These are phyloP conservation scores for Ptychoptera contaminata DNA, from an alignment of 2,888 invertebrate genomes.

Conservation along the genomic window DNA sequence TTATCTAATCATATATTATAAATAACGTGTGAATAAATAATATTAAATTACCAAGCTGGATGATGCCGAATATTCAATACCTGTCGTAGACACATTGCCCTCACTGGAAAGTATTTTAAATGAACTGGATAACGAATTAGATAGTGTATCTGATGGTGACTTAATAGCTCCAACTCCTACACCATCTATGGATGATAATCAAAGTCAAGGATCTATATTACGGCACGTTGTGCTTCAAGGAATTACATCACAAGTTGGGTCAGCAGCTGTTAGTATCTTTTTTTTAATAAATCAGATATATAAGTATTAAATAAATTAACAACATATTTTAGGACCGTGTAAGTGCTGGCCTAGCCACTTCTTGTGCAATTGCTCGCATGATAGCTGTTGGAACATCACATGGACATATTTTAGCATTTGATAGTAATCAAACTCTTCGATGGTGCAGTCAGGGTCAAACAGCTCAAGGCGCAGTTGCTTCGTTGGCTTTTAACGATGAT, in stretches of 20 bases:
- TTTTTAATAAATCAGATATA: slow-evolving; percentile 4
- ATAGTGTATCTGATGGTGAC: slow-evolving; percentile 33
- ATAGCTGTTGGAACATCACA: slow-evolving; percentile 90
- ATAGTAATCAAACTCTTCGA: slow-evolving; percentile 69
- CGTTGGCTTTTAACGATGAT: slow-evolving; percentile 75
- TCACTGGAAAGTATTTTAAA: slow-evolving; percentile 69
- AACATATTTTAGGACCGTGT: slow-evolving; percentile 53
- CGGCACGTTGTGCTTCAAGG: slow-evolving; percentile 71
- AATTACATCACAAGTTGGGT: slow-evolving; percentile 73
- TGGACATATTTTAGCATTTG: slow-evolving; percentile 77
- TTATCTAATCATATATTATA: not conserved
- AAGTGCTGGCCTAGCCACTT: slow-evolving; percentile 76
- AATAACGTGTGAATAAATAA: not conserved
- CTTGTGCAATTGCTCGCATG: slow-evolving; percentile 61
- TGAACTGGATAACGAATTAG: slow-evolving; percentile 50
- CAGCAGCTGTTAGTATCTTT: slow-evolving; percentile 54
- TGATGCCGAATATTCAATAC: slow-evolving; percentile 66
- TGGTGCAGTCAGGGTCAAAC: slow-evolving; percentile 60
- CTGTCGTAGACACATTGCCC: slow-evolving; percentile 56
- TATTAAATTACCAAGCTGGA: slow-evolving; percentile 44
- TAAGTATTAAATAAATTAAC: slow-evolving; percentile 1
- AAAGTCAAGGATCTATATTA: slow-evolving; percentile 45
- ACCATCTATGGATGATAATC: slow-evolving; percentile 25
- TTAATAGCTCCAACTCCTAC: slow-evolving; percentile 29
- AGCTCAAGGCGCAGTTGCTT: slow-evolving; percentile 63